Conservation (phyloP, 2,888 invertebrate genomes). For the Andrena minutula region DNA sequence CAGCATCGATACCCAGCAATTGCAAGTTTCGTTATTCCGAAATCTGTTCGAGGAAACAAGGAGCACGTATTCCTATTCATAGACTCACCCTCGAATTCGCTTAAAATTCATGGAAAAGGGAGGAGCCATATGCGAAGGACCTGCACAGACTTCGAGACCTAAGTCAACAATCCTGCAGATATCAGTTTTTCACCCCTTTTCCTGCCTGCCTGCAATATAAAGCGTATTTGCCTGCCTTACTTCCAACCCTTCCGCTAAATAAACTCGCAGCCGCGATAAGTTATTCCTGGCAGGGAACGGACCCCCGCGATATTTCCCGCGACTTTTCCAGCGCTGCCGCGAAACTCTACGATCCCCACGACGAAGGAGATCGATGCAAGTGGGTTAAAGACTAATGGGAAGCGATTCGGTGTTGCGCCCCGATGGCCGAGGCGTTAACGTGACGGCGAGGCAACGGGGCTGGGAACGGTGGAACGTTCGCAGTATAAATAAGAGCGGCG, state of each 20-base stretch:
- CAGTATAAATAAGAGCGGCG: conserved; percentile 44
- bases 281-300: not conserved
- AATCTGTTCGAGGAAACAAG: not conserved
- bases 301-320: not conserved
- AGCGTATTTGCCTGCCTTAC: not conserved
- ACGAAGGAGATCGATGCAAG: conserved; percentile 1
- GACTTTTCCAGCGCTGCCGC: not conserved
- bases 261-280: not conserved
- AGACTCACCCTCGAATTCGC: conserved; percentile 11
- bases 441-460: not conserved
- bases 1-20: not conserved
- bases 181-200: not conserved
- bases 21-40: not conserved
- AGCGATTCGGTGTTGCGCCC: conserved; percentile 13
- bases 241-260: too few relatives aligned
- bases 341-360: not conserved
- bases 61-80: not conserved
- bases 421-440: not conserved
- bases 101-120: conserved; percentile 46
- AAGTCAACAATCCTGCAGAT: not conserved
- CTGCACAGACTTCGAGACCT: conserved; percentile 1
- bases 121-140: not conserved
- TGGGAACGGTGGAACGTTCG: conserved; percentile 25
- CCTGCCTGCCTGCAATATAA: not conserved
- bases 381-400: conserved; percentile 21